Percentiles rank a stretch among this genome's conserved stretches.
Conservation (phyloP, 2,113 vertebrate genomes). For the Callorhinus ursinus region DNA sequence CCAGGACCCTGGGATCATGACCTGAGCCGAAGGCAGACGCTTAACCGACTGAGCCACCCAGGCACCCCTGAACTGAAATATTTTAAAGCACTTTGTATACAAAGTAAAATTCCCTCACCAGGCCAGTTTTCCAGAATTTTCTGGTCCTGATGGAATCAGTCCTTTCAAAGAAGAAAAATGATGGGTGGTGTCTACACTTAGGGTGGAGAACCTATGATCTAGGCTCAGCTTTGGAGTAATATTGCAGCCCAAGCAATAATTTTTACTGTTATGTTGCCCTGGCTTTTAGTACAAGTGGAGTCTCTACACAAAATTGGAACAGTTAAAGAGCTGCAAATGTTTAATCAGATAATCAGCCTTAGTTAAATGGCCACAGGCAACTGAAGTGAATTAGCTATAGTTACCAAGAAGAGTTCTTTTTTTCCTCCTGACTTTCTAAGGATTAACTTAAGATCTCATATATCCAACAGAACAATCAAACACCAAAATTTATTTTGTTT, state of each 20-base stretch:
- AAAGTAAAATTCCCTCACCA: background rate
- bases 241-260: background rate
- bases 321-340: background rate
- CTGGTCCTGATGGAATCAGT: background rate
- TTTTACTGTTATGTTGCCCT: background rate
- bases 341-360: background rate
- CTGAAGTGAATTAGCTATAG: background rate
- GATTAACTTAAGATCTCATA: background rate
- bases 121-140: background rate
- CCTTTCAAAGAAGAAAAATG: constrained; percentile 8
- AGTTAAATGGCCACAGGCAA: background rate
- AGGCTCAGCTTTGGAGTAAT: background rate
- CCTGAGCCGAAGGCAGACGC: too few species aligned
- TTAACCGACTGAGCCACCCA: too few species aligned
- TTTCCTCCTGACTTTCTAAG: background rate
- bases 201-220: background rate
- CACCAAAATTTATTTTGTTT: background rate
- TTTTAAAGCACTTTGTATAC: background rate
- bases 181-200: background rate
- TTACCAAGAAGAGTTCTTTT: background rate
- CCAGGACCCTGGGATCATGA: too few species aligned
- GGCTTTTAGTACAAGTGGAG: background rate
- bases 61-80: background rate
- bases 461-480: background rate
- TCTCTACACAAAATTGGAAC: background rate